Evolutionary conservation across 2,113 vertebrate species (phyloP).

Genomic region (Siphamia tubifer): DNA sequence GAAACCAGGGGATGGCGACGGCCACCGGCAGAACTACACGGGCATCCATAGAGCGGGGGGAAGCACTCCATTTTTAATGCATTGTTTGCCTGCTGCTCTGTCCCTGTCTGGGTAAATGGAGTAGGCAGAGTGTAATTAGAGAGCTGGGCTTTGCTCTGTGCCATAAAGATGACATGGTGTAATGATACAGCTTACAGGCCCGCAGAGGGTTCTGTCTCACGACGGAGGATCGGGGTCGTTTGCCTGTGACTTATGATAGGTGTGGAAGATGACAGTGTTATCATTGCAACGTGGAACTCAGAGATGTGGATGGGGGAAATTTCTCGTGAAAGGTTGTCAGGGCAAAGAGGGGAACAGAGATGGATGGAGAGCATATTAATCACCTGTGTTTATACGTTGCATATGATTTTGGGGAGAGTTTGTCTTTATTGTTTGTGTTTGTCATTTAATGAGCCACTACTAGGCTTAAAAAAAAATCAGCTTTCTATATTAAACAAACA

Average conservation of each 20-base stretch:
- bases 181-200: slow-evolving; percentile 79
- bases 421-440: neutral
- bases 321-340: slow-evolving; percentile 50
- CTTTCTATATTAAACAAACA: too few relatives aligned
- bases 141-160: slow-evolving; percentile 64
- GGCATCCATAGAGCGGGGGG: slow-evolving; percentile 40
- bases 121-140: slow-evolving; percentile 77
- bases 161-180: slow-evolving; percentile 77
- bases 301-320: slow-evolving; percentile 40
- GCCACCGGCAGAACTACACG: slow-evolving; percentile 55
- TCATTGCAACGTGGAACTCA: slow-evolving; percentile 50
- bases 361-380: slow-evolving; percentile 31
- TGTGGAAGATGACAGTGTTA: slow-evolving; percentile 70
- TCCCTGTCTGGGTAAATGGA: slow-evolving; percentile 73
- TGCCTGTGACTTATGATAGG: slow-evolving; percentile 75
- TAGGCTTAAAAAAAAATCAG: too few relatives aligned
- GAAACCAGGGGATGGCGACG: slow-evolving; percentile 36
- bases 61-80: slow-evolving; percentile 68
- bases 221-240: slow-evolving; percentile 66
- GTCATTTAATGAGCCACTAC: neutral
- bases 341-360: slow-evolving; percentile 26
- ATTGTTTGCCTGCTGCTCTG: slow-evolving; percentile 70
- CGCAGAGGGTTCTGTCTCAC: slow-evolving; percentile 66
- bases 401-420: neutral
- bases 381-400: slow-evolving; percentile 23